A percentile compares a stretch with the other conserved stretches of the same genome.
Evolutionary conservation across 2,888 invertebrate species (phyloP).

Genomic region (Tineola bisselliella): DNA sequence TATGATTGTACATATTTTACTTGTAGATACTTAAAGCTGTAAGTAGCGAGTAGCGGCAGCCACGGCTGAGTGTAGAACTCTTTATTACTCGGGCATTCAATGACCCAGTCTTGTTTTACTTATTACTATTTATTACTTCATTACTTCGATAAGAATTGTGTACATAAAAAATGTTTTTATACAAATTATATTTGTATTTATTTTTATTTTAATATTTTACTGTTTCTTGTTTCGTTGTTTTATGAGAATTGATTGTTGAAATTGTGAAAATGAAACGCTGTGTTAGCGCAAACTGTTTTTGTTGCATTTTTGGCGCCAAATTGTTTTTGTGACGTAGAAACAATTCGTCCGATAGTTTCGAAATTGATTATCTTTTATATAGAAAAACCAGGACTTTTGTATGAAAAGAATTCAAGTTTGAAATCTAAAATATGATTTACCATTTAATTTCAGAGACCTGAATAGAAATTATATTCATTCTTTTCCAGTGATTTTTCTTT

Average conservation of each 20-base stretch:
- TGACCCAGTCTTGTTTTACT: not conserved
- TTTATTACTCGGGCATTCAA: not conserved
- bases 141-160: not conserved
- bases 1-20: not conserved
- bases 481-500: no score
- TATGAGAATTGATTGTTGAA: not conserved
- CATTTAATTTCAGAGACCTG: no score
- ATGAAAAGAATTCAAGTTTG: no score
- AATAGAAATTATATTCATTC: no score
- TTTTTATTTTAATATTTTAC: not conserved
- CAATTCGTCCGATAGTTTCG: slow-evolving; percentile 54
- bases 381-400: no score
- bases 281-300: no score
- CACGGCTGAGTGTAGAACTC: not conserved
- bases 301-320: no score
- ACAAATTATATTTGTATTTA: slow-evolving; percentile 1
- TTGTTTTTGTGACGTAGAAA: no score
- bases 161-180: not conserved
- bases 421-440: no score
- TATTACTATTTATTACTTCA: slow-evolving; percentile 1
- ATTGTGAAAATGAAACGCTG: not conserved
- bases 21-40: not conserved
- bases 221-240: not conserved
- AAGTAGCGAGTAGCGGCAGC: not conserved
- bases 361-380: slow-evolving; percentile 43